Conservation (phyloP, 2,888 invertebrate species). For the Escarpia spicata region DNA sequence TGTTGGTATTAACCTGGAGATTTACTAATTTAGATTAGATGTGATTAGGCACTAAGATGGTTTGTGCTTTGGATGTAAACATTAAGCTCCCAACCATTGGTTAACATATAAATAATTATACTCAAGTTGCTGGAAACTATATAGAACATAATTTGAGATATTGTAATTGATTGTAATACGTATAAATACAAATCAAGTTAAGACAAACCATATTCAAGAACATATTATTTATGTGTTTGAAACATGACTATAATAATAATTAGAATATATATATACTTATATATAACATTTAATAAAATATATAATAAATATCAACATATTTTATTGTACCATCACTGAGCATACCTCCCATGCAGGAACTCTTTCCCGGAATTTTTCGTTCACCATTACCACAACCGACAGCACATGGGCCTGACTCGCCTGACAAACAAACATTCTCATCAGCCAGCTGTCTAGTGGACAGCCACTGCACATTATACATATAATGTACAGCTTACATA, state of each 20-base stretch:
- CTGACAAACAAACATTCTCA: constrained; percentile 41
- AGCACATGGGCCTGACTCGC: constrained; percentile 89
- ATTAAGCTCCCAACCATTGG: too few species aligned
- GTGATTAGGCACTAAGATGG: too few species aligned
- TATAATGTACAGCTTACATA: neutral
- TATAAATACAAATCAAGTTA: too few species aligned
- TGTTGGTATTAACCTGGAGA: too few species aligned
- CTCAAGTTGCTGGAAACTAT: neutral
- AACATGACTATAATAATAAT: too few species aligned
- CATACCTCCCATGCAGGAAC: constrained; percentile 92
- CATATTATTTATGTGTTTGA: too few species aligned
- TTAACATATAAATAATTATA: neutral
- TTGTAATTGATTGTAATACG: too few species aligned
- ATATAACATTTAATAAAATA: constrained; percentile 8
- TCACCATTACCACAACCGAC: constrained; percentile 97
- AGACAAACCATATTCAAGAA: too few species aligned
- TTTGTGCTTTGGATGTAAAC: too few species aligned
- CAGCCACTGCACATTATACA: neutral
- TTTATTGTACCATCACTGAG: too few species aligned
- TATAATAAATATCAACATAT: too few species aligned
- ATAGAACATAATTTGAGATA: neutral
- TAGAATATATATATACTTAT: neutral
- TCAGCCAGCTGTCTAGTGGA: neutral
- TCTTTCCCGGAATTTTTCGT: constrained; percentile 97
- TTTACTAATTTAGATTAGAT: too few species aligned